Percentiles rank a stretch among this genome's conserved stretches.
Evolutionary conservation across 2,888 invertebrate genomes (phyloP).

Genomic region (Pomacea canaliculata): DNA sequence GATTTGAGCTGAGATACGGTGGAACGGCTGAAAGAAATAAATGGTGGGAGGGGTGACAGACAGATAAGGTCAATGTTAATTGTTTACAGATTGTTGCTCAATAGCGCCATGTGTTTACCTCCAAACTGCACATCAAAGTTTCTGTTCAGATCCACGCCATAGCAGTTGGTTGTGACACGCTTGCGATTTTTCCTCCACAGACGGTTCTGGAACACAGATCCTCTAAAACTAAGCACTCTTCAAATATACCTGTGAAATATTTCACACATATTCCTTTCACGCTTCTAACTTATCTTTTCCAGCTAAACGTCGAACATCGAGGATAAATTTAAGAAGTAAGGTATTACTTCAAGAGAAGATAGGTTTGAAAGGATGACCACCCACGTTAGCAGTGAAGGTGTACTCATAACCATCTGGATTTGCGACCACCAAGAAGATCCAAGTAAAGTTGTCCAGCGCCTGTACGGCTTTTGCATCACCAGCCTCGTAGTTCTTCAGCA

Average conservation of each 20-base stretch:
- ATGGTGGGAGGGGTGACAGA: too few relatives aligned
- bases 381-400: slow-evolving; percentile 18
- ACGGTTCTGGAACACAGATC: slow-evolving; percentile 23
- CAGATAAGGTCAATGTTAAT: too few relatives aligned
- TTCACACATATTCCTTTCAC: too few relatives aligned
- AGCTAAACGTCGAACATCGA: too few relatives aligned
- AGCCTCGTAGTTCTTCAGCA: slow-evolving; percentile 15
- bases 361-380: too few relatives aligned
- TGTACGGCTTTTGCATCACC: slow-evolving; percentile 24
- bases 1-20: too few relatives aligned
- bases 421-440: slow-evolving; percentile 37
- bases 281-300: too few relatives aligned
- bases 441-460: slow-evolving; percentile 35
- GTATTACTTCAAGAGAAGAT: too few relatives aligned
- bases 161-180: slow-evolving; percentile 6
- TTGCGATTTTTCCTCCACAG: slow-evolving; percentile 23
- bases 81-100: too few relatives aligned
- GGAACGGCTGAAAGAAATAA: too few relatives aligned
- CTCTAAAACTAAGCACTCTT: neutral
- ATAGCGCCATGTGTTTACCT: slow-evolving; percentile 6
- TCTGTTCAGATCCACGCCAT: slow-evolving; percentile 30
- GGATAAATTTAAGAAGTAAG: too few relatives aligned
- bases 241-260: too few relatives aligned
- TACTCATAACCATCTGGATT: slow-evolving; percentile 43
- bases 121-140: slow-evolving; percentile 30